A percentile compares a stretch with the other conserved stretches of the same genome.
Conservation (phyloP, 2,797 vertebrate species). For the Gallinago nigripennis region DNA sequence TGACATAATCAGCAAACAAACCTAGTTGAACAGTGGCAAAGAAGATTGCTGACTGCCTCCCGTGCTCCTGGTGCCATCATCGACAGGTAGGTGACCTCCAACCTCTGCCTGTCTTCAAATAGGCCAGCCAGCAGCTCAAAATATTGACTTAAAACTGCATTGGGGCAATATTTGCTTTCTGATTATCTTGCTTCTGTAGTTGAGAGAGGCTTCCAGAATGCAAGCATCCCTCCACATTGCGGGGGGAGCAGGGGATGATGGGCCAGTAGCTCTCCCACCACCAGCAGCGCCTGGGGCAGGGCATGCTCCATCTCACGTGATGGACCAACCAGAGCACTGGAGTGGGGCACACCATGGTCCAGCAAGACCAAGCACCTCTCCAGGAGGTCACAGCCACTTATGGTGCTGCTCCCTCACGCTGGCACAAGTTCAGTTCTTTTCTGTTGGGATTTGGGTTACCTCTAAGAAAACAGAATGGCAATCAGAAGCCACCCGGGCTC, state of each 20-base stretch:
- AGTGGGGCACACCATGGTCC: not conserved
- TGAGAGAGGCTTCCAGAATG: not conserved
- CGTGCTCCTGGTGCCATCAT: not conserved
- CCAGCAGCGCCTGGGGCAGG: not conserved
- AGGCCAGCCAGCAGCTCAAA: constrained; percentile 23
- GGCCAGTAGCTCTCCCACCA: not conserved
- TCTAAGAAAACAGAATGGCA: not conserved
- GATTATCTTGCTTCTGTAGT: not conserved
- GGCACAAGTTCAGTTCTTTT: not conserved
- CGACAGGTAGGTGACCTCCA: constrained; percentile 57
- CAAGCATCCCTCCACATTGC: not conserved
- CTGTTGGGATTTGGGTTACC: not conserved
- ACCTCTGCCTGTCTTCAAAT: not conserved
- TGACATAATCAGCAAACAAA: constrained; percentile 2
- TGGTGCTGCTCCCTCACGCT: not conserved
- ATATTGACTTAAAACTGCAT: constrained; percentile 15
- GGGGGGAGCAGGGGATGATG: accelerated
- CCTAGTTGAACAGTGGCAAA: not conserved
- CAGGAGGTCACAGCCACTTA: not conserved
- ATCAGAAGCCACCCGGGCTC: not conserved
- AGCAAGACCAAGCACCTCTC: not conserved
- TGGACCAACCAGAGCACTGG: not conserved
- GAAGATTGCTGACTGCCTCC: constrained; percentile 17
- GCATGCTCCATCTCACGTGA: accelerated
- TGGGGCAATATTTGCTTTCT: constrained; percentile 30